These are phyloP conservation scores for Sinotaia quadrata DNA, from an alignment of 2,888 invertebrate species.

Conservation along the genomic window DNA sequence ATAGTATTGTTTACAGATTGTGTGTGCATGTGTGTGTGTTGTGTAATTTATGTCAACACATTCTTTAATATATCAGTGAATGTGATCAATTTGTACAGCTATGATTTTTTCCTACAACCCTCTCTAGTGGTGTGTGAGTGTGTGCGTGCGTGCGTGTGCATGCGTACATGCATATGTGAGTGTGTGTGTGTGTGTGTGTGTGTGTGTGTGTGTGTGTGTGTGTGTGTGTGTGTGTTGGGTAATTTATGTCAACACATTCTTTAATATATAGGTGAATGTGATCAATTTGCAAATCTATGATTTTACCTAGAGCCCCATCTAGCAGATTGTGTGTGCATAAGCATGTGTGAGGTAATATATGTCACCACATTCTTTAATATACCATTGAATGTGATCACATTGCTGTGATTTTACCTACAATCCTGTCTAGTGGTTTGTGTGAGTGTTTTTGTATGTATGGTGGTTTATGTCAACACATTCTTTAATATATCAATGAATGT, in stretches of 20 bases:
- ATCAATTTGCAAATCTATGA: not conserved
- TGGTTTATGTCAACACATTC: not conserved
- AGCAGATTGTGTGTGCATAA: not conserved
- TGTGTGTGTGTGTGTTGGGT: conserved; percentile 3
- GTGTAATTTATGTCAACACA: not conserved
- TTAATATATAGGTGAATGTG: not conserved
- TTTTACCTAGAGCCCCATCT: not conserved
- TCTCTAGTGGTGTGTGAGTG: conserved; percentile 89
- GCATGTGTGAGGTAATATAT: not conserved
- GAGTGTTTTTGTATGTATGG: not conserved
- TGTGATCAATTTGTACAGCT: conserved; percentile 73
- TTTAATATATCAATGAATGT: not conserved
- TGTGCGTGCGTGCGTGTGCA: conserved; percentile 79
- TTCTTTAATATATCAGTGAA: not conserved
- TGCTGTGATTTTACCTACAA: conserved; percentile 82
- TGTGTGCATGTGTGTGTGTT: conserved; percentile 76
- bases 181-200: not conserved
- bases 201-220: conserved; percentile 1
- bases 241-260: no score
- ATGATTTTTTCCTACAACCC: conserved; percentile 81
- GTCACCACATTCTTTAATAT: not conserved
- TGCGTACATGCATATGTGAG: not conserved
- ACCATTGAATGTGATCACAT: conserved; percentile 10
- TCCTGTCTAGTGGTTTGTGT: not conserved
- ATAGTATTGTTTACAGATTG: conserved; percentile 57